Base-by-base conservation (phyloP, 2,797 vertebrate species). In the Pelochelys cantorii region DNA sequence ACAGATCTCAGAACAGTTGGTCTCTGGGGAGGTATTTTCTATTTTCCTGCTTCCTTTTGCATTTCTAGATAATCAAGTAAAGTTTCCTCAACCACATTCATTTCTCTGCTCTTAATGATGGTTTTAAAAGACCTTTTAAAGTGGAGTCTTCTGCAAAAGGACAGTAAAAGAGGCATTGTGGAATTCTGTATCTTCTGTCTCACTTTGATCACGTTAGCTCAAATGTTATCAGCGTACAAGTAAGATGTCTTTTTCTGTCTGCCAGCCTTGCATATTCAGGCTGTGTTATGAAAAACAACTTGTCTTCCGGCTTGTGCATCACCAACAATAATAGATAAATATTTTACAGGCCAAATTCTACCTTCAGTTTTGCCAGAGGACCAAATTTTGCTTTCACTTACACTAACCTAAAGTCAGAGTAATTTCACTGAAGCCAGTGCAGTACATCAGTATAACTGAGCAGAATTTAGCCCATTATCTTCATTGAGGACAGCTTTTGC, bases 171-270 rank as follows among this genome's bases (percentile, higher is more conserved):
- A 68, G 52, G 84, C 80, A 23, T 95, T 94, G 84, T 0, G 11
- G 34, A 42, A 48, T 79, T 95, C 82, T 57, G 17, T 93, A 65
- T 94, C 90, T 96, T 94, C 90, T 82, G 54, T 94, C 92, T 90
- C 83, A 14, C 53, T 54, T 54, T 54, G 94, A 54, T 87, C 79
- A 75, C 83, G 95, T 74, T 85, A 57, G 54, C 57, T 80, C 79
- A 80, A 34, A 56, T 57, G 25, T 80, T 54, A 56, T 80, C 22
- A 56, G 31, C 25, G 57, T 31, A 62, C 60, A 62, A 62, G 60
- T 62, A 60, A 60, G 59, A 60, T 60, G 25, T 29, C 59, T 13
- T 60, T 62, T 22, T 34, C 22, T 34, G 4, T 23, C 52, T n/a
- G 5, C 53, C 54, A 80, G 54, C 54, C 9, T 17, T 34, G n/a